phyloP scores from a whole-genome alignment of 2,113 vertebrate genomes.

The Apteryx mantelli region DNA sequence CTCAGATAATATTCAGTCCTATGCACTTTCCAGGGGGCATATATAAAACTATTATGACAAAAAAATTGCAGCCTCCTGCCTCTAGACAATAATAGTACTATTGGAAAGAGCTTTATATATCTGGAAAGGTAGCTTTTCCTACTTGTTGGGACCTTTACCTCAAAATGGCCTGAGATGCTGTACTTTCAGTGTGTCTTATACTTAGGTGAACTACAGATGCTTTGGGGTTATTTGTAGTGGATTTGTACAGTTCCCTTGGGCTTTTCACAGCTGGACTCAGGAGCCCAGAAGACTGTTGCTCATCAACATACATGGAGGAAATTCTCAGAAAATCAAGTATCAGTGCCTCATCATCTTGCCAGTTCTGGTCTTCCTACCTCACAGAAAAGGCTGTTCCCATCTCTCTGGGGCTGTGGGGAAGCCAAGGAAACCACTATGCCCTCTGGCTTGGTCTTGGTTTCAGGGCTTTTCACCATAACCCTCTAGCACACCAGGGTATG shows the following conservation, averaged over 20 bases:
- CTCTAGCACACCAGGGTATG: neutral
- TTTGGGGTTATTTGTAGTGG: neutral
- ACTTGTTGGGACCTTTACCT: neutral
- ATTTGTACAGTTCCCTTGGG: neutral
- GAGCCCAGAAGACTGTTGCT: neutral
- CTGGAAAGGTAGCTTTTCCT: neutral
- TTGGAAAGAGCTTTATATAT: neutral
- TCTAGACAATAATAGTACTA: neutral
- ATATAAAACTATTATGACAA: neutral
- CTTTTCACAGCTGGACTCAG: neutral
- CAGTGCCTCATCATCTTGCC: neutral
- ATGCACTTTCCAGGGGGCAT: neutral
- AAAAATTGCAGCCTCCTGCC: neutral
- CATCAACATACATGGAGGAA: neutral
- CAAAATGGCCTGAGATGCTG: neutral
- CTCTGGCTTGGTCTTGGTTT: neutral
- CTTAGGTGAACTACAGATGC: neutral
- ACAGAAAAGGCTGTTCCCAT: neutral
- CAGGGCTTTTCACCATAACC: neutral
- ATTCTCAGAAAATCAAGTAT: neutral
- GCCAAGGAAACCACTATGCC: neutral
- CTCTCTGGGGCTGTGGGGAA: too few relatives aligned
- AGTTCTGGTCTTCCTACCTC: neutral
- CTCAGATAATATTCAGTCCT: conserved; percentile 1
- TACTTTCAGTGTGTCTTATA: neutral